Evolutionary conservation across 2,113 vertebrate species (phyloP), one percentile per base, ranked within the genome.

Genomic region (Dunckerocampus dactyliophorus): DNA sequence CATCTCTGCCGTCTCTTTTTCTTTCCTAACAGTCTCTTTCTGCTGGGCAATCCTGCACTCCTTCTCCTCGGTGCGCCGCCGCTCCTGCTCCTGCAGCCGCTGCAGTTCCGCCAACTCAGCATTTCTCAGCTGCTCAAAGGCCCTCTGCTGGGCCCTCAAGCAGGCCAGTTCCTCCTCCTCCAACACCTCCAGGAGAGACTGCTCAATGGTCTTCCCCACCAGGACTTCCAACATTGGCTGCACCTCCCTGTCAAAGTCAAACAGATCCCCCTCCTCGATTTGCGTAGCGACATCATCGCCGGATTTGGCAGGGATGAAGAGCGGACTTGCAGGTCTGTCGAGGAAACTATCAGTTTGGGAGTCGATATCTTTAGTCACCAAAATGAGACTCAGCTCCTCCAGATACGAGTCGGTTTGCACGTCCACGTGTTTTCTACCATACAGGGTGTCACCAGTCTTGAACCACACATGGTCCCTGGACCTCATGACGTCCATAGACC

Each of bases 361-460:
- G 65, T 93, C 90, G 48, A 74, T 77, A 50, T 93, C 92, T 47
- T 74, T 74, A 20, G 92, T 85, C 77, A 88, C 77, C 60, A 92
- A 12, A 0, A 73, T 71, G 56, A 94, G 91, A 71, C 89, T 90
- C 80, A 98, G 88, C 76, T 97, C 95, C 85, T 98, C 95, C 47
- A 99, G 90, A 77, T 95, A 97, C 42, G 92, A 73, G 47, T 98
- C 96, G 84, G 96, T 98, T 70, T 99, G 97, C 12, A 99, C 90
- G 0, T 92, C 81, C 20, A 88, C 42, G 0, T 98, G 94, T 52
- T 87, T 83, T 58, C 92, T 88, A 43, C 92, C 92, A 52, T 91
- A 85, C 46, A 94, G 67, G 0, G 93, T 75, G 13, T 92, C 90
- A 0, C 93, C 93, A 0, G 90, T 92, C 62, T 24, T 81, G 1